These are phyloP conservation scores for Drosophila nasuta DNA, from an alignment of 1,140 invertebrate species.

Conservation along the genomic window DNA sequence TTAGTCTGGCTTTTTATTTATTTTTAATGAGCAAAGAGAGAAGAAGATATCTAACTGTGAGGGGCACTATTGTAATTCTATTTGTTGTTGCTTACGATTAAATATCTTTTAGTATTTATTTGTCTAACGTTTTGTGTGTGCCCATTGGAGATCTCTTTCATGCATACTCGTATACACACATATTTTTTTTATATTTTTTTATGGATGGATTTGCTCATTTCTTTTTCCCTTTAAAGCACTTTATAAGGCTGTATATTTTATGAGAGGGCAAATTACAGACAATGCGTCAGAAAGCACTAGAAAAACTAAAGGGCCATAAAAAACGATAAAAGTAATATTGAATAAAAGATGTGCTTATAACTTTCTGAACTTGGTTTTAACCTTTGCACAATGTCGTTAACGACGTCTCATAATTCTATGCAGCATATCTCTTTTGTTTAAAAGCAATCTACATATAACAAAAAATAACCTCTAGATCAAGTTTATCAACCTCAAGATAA, in stretches of 20 bases:
- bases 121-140: conserved; percentile 11
- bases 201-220: conserved; percentile 43
- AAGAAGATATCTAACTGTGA: conserved; percentile 21
- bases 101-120: conserved; percentile 45
- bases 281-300: conserved; percentile 56
- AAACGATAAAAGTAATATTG: conserved; percentile 58
- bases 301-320: conserved; percentile 40
- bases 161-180: too few relatives aligned
- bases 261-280: conserved; percentile 65
- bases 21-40: conserved; percentile 62
- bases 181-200: conserved; percentile 19
- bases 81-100: conserved; percentile 35
- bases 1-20: conserved; percentile 80
- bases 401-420: neutral
- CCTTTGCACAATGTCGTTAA: neutral
- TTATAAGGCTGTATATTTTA: conserved; percentile 64
- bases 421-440: conserved; percentile 1
- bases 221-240: conserved; percentile 31
- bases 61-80: conserved; percentile 31
- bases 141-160: conserved; percentile 1
- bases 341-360: conserved; percentile 52
- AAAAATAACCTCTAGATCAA: neutral
- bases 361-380: conserved; percentile 1
- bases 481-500: conserved; percentile 1
- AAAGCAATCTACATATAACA: neutral